Base-by-base conservation (phyloP, 2,797 vertebrate species). In the Pangasius krempfi region DNA sequence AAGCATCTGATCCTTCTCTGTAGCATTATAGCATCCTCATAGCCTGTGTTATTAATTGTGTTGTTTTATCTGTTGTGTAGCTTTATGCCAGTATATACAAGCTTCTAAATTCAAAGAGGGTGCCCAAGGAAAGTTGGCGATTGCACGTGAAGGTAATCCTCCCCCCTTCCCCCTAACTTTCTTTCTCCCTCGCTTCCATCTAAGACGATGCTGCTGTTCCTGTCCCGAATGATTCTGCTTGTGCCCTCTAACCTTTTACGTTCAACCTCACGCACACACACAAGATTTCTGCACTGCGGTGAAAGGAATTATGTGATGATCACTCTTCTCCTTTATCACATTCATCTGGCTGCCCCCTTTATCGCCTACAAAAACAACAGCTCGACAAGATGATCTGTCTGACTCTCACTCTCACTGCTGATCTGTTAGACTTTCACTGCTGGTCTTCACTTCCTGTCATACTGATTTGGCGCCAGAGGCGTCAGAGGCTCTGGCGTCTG, bases 81-180 rank as follows among this genome's bases (percentile, higher is more conserved):
- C 99, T 94, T 97, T 99, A 97, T 99, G 98, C 97, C 97, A 99
- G 96, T 99, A 98, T 98, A 98, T 99, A 97, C 97, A 98, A 94
- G 98, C 97, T 97, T 98, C 98, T 99, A 99, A 98, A 98, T 97
- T 96, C 97, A 98, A 96, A 97, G 98, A 98, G 96, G 97, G 96
- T 97, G 96, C 96, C 96, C 96, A 97, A 96, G 94, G 97, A 97
- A 97, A 98, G 95, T 96, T 97, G 97, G 97, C 97, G 92, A 95
- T 95, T 96, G 95, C 96, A 95, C 93, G 96, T 90, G 97, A 99
- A 99, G 98, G 98, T 99, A 99, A 99, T 97, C 95, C 92, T 94
- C 91, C 92, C 92, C 92, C n/a, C 64, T 33, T 76, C 62, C 84
- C 54, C 97, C 95, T 40, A 66, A 9, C 83, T 85, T 70, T 93